Percentiles rank a stretch among this genome's conserved stretches.
These are phyloP conservation scores for Strigops habroptila DNA, from an alignment of 2,113 vertebrate genomes.

Conservation along the genomic window DNA sequence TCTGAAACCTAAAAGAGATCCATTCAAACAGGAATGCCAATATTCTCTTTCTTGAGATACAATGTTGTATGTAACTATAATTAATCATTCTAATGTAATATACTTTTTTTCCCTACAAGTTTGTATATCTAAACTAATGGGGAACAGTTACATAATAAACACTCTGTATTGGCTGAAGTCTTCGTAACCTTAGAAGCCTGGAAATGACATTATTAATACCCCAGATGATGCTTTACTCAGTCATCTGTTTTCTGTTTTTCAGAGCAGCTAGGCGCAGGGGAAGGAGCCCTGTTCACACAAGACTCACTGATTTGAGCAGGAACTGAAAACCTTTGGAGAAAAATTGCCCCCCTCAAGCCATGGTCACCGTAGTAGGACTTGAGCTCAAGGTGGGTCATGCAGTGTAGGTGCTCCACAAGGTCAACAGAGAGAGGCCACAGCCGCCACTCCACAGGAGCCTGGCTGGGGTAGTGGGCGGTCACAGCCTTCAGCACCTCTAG, in stretches of 20 bases:
- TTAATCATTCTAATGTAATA: background rate
- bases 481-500: accelerated
- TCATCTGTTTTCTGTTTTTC: background rate
- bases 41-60: background rate
- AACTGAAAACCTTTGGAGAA: background rate
- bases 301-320: background rate
- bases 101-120: background rate
- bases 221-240: background rate
- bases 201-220: background rate
- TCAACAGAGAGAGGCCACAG: background rate
- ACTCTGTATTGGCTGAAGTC: background rate
- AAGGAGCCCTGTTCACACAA: background rate
- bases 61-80: background rate
- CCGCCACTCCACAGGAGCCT: background rate
- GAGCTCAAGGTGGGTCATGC: accelerated
- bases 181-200: background rate
- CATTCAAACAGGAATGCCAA: background rate
- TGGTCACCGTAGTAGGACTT: background rate
- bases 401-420: background rate
- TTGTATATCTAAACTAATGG: background rate
- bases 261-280: accelerated
- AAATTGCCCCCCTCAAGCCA: background rate
- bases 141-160: background rate
- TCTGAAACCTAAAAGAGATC: background rate
- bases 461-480: accelerated